Evolutionary conservation across 92 coral and sea anemone genomes (phyloP), one percentile per base, ranked within the genome.

Genomic region (Porites evermanni): DNA sequence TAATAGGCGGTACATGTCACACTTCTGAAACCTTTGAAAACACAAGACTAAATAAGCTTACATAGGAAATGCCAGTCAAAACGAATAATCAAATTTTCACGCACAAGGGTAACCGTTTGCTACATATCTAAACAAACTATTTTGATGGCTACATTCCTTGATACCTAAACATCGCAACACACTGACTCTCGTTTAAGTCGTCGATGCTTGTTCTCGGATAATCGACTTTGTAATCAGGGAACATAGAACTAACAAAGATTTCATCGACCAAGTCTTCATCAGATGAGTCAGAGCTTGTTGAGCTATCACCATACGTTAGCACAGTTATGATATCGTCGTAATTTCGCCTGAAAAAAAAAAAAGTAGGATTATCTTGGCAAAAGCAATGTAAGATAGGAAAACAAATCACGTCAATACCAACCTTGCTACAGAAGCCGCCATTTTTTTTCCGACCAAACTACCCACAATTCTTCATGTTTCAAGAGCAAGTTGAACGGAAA

Each of bases 341-440:
- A 64, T 93, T 88, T 82, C 77, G 77, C 92, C 91, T 77, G 88
- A 88, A 64, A 85, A 54, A 68, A 85, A 54, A 68, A 71, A 77
- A 21, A 51, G 69, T 8, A 32, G 53, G 53, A 77, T 61, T 59
- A 16, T 77, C 78, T 50, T 74, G 14, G 23, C 78, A 58, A 77
- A 77, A 77, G 18, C 16, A 38, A 77, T 10, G 18, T 20, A 58
- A 53, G 80, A 18, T 8, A 58, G 70, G 70, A 77, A 77, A 58
- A 61, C 21, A 58, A 18, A 58, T 51, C 84, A 77, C 76, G 82
- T 64, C 50, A 54, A 65, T 60, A 80, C 80, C 84, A 53, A 90
- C 84, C 87, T 85, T 70, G 87, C 87, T 51, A 82, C 93, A 77
- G 69, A 60, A 81, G 91, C 93, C 69, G 91, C 91, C 91, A 91